Base-by-base conservation (phyloP, 2,113 vertebrate genomes). In the Ceyx margarethae region DNA sequence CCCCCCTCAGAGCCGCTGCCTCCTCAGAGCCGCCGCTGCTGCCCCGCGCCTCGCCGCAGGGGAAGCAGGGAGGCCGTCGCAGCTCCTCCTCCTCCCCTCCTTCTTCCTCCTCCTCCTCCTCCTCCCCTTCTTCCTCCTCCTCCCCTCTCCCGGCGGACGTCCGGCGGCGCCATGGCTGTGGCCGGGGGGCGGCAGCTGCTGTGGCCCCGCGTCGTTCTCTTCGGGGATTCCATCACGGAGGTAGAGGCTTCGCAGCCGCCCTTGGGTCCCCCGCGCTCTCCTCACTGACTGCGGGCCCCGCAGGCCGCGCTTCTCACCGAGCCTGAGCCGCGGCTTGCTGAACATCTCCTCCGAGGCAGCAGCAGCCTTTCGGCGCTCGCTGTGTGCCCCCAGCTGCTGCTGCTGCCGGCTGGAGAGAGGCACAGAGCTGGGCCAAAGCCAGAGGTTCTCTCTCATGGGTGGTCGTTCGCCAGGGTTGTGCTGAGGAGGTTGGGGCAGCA, bases 161-260 rank as follows among this genome's bases (percentile, higher is more conserved):
- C 46, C 80, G 67, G 60, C 29, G 28, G 66, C 60, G 4, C 66
- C 89, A 93, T 90, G 92, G 91, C 88, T 26, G 43, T 87, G 35
- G 19, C 7, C 33, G 1, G 31, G 31, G 82, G 91, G 4, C 57
- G 42, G 51, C 9, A 65, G 0, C 19, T 97, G 51, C 14, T 16
- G 5, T 99, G 98, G 98, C 98, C 99, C 1, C 98, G 98, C 61
- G 91, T 99, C 37, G 10, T 99, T 43, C 98, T 99, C 37, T 98
- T 99, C 78, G 99, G 99, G 9, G 99, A 99, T 94, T 99, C 99
- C 31, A 99, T 99, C 91, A 99, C 99, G 6, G 98, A 99, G 99
- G 99, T 99, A 96, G 42, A 40, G 33, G 62, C 71, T 7, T 14
- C 5, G 45, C 28, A 28, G 57, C 26, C 35, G 37, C 67, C 19